Base-by-base conservation (phyloP, 2,797 vertebrate genomes). In the Tenualosa ilisha region DNA sequence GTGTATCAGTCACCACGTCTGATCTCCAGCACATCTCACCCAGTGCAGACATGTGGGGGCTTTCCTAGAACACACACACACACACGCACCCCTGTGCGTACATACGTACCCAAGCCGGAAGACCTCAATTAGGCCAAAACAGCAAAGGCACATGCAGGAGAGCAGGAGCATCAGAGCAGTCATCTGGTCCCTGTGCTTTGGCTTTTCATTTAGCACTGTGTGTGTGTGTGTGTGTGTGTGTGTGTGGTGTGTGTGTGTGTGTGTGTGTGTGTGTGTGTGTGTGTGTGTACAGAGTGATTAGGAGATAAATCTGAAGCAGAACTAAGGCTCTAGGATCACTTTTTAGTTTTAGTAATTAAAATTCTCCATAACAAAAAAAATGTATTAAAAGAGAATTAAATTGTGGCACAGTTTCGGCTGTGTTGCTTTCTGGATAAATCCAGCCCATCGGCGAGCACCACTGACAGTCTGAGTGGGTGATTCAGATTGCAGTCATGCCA, bases 61-160 rank as follows among this genome's bases (percentile, higher is more conserved):
- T 79, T 79, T 79, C 68, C 68, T 24, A 79, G 86, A 24, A 75
- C 22, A n/a, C 56, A 68, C 68, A 17, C 22, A 51, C 22, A 61
- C 51, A 13, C 65, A 49, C 75, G 46, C 65, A 49, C 75, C 46
- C 31, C 31, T 31, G 31, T 31, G 81, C 13, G 65, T 26, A n/a
- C 56, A 43, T 22, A 65, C 8, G 1, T 50, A n/a, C 85, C 63
- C 17, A 63, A 40, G n/a, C 3, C 22, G 3, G 6, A 26, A 26
- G 53, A 53, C 4, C 65, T 43, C 37, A 79, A 79, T 37, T 22
- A 46, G 72, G 40, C 37, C 46, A 79, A 68, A 68, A 79, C 72
- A 46, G 72, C 13, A 40, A 40, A 40, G 68, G 9, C 31, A 72
- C 68, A 6, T 31, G 37, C 26, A 40, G 24, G 9, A 31, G 24